Evolutionary conservation across 1,140 invertebrate genomes (phyloP), one percentile per base, ranked within the genome.

Genomic region (Drosophila kohkoa): DNA sequence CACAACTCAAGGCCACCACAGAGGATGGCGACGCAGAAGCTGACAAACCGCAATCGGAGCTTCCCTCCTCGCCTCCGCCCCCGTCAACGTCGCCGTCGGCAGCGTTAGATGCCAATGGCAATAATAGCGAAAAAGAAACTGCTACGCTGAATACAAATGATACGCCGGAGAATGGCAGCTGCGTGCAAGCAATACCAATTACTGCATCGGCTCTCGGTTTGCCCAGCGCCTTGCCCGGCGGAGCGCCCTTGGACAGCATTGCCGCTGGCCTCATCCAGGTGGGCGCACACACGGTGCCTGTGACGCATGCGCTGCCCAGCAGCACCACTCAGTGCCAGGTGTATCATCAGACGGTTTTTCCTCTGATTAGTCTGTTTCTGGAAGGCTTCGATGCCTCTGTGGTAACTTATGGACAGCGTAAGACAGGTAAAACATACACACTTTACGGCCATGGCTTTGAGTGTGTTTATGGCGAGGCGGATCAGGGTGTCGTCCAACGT

Each of bases 401-500:
- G 46, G 94, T 97, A 30, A 95, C 96, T 10, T 96, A 97, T 91
- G 96, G 96, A 0, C 96, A 97, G 91, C 94, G 94, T 15, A 95
- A 95, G 20, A 95, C 95, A 77, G 96, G 96, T 3, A 97, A 97
- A 93, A 96, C 96, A 1, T 96, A 95, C 80, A 96, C 96, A 1
- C 93, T 97, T 63, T 95, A 96, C 86, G 96, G 96, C 7, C 95
- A 95, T 87, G 95, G 95, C 38, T 94, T 95, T 79, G 94, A 96
- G 81, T 95, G 94, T 80, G 94, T 95, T 25, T 94, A 94, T 71
- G 94, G 94, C 86, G 96, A 96, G 86, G 94, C 95, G 77, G 96
- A 96, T 76, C 95, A 96, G 93, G 96, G 96, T 28, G 94, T 97
- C 25, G 94, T 97, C 43, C 96, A 96, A 32, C 93, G 96, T 67